Evolutionary conservation across 2,113 vertebrate genomes (phyloP), one percentile per base, ranked within the genome.

Genomic region (Galeopterus variegatus): DNA sequence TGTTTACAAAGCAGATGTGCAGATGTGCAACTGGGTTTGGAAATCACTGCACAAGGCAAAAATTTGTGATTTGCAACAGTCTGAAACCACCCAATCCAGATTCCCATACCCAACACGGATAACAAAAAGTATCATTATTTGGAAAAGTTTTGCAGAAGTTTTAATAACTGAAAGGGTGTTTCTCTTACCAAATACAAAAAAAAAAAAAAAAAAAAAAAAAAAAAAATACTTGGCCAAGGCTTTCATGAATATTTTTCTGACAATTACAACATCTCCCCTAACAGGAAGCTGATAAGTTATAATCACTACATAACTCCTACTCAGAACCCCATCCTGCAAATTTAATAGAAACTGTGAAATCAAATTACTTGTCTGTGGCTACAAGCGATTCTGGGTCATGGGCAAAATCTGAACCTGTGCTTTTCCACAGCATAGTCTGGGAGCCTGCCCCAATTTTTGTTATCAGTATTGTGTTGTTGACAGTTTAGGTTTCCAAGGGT

Each of bases 311-410:
- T 50, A 92, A 96, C 82, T 96, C 62, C 65, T 81, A 80, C 84
- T 67, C 62, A 93, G 80, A 97, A 86, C 33, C 76, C 92, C n/a
- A 77, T 94, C 76, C 77, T 89, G 24, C 56, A 97, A 97, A 94
- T 95, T 87, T 96, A 92, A 84, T 1, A 97, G 76, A 97, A 96
- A 95, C 93, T 93, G 75, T 95, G 92, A 96, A 97, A 97, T 97
- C 84, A 94, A 96, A 82, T 95, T 80, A 97, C 87, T 90, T 48
- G 19, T 95, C 85, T 89, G 88, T 91, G 65, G 88, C 85, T 88
- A 94, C 77, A 86, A 41, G 45, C 83, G 60, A 92, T 92, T 92
- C 65, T 11, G 69, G 70, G 70, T 92, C 80, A 81, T 0, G 41
- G 64, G 88, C 82, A 94, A 96, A 97, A 94, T 91, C 28, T 56